Conservation (phyloP, 2,888 invertebrate species). For the Lasioglossum malachurum region DNA sequence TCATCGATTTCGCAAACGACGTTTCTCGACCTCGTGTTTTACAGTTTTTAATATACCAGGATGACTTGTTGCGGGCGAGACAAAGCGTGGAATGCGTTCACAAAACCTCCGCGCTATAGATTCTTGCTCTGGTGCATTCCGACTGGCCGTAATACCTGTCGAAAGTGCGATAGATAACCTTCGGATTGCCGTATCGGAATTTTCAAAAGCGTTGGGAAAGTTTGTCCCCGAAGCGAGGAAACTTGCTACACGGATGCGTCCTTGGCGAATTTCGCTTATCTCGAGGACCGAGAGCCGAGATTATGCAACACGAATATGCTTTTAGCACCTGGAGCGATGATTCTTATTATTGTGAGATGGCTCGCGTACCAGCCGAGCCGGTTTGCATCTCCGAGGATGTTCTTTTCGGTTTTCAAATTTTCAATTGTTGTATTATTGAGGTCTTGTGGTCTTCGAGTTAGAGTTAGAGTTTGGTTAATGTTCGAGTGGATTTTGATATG, state of each 20-base stretch:
- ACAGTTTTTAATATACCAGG: no score
- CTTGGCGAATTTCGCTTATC: neutral
- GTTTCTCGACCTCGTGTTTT: no score
- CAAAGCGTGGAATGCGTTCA: neutral
- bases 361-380: neutral
- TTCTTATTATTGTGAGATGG: neutral
- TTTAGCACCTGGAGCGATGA: neutral
- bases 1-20: no score
- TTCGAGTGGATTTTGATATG: neutral
- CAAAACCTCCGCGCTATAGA: constrained; percentile 6
- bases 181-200: neutral
- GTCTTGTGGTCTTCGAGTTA: neutral
- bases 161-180: constrained; percentile 18
- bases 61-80: no score
- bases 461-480: neutral
- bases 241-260: neutral
- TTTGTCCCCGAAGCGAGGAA: neutral
- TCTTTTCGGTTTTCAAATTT: neutral
- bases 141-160: constrained; percentile 21
- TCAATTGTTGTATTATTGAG: neutral
- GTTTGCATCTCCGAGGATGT: neutral
- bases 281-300: neutral
- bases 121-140: constrained; percentile 21
- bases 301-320: constrained; percentile 13
- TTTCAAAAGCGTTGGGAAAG: neutral